Evolutionary conservation across 1,140 invertebrate species (phyloP).

Genomic region (Paraescarpia echinospica): DNA sequence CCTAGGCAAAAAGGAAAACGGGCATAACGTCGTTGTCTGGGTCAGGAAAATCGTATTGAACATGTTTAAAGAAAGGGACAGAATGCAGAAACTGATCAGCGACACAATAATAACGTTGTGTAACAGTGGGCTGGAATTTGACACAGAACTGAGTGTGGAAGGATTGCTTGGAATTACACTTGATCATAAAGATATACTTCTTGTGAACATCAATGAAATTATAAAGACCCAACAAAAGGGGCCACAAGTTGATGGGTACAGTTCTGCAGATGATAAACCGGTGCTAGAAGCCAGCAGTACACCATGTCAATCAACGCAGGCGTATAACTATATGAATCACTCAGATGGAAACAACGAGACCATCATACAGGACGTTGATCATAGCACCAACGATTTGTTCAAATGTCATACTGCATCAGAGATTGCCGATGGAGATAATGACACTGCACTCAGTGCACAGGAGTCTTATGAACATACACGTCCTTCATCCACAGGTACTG

Average conservation of each 20-base stretch:
- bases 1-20: no score
- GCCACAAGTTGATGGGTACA: not conserved
- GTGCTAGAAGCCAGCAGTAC: not conserved
- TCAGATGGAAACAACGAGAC: not conserved
- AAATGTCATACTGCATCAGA: not conserved
- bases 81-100: not conserved
- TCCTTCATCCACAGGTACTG: not conserved
- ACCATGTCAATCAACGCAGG: not conserved
- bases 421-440: not conserved
- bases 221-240: not conserved
- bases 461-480: not conserved
- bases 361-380: not conserved
- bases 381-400: not conserved
- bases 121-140: slow-evolving; percentile 4
- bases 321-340: not conserved
- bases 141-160: not conserved
- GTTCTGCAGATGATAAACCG: not conserved
- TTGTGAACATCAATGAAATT: not conserved
- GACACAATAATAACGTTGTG: not conserved
- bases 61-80: not conserved
- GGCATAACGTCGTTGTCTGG: not conserved
- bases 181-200: not conserved
- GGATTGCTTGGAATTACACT: not conserved
- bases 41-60: not conserved
- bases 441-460: not conserved